These are phyloP conservation scores for Zeugodacus cucurbitae DNA, from an alignment of 1,140 invertebrate genomes.

Conservation along the genomic window DNA sequence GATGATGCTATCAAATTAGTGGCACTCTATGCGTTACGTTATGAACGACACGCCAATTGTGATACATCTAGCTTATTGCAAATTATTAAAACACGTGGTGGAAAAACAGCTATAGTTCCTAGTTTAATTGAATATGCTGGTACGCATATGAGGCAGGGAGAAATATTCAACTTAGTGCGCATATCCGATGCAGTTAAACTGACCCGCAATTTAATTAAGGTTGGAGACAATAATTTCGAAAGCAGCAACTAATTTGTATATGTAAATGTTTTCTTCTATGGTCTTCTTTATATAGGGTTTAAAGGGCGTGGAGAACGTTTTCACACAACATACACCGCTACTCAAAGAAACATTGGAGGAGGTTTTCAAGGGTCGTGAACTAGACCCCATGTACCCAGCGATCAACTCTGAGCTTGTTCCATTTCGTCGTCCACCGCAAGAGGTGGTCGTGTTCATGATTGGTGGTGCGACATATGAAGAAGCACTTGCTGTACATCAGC, in stretches of 20 bases:
- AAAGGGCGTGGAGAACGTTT: slow-evolving; percentile 97
- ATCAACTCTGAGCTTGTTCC: slow-evolving; percentile 73
- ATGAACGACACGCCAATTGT: slow-evolving; percentile 89
- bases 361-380: slow-evolving; percentile 86
- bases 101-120: slow-evolving; percentile 72
- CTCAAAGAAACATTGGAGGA: slow-evolving; percentile 89
- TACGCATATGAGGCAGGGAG: slow-evolving; percentile 79
- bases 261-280: slow-evolving; percentile 36
- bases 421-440: slow-evolving; percentile 76
- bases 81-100: slow-evolving; percentile 77
- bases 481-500: slow-evolving; percentile 84
- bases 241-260: background rate
- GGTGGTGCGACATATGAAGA: slow-evolving; percentile 99
- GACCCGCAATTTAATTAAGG: slow-evolving; percentile 91
- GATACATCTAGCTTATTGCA: slow-evolving; percentile 81
- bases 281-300: slow-evolving; percentile 71
- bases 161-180: slow-evolving; percentile 77
- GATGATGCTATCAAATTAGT: slow-evolving; percentile 89
- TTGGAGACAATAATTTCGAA: slow-evolving; percentile 54
- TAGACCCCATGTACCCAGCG: slow-evolving; percentile 84
- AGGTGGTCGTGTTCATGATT: slow-evolving; percentile 94
- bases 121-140: slow-evolving; percentile 84
- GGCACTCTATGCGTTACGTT: slow-evolving; percentile 92
- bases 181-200: slow-evolving; percentile 90
- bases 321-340: slow-evolving; percentile 93